Evolutionary conservation across 2,888 invertebrate genomes (phyloP).

Genomic region (Campoplex capitator): DNA sequence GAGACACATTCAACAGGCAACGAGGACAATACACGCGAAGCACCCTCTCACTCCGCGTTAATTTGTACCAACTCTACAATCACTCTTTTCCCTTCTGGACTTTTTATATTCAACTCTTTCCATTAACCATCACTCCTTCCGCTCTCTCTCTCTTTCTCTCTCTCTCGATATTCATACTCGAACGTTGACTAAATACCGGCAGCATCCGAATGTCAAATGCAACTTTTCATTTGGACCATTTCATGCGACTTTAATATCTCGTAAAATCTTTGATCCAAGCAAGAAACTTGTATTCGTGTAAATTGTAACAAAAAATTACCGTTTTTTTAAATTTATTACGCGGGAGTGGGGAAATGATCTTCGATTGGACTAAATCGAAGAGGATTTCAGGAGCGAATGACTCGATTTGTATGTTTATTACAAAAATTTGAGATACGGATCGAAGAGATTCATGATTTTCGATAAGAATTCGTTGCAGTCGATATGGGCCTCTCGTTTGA

Average conservation of each 20-base stretch:
- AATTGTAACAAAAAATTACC: no score
- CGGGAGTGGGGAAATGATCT: neutral
- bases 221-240: neutral
- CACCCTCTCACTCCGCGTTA: slow-evolving; percentile 80
- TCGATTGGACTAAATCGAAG: neutral
- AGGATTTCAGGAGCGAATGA: neutral
- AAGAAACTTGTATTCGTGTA: neutral
- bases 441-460: neutral
- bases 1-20: slow-evolving; percentile 50
- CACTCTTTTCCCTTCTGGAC: slow-evolving; percentile 57
- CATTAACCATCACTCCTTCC: slow-evolving; percentile 7
- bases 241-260: neutral
- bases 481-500: neutral
- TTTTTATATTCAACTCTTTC: slow-evolving; percentile 14
- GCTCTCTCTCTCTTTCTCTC: neutral
- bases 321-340: no score
- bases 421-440: neutral
- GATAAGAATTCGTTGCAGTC: neutral
- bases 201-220: neutral
- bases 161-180: neutral
- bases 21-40: slow-evolving; percentile 78
- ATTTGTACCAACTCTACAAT: slow-evolving; percentile 76
- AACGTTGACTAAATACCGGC: neutral
- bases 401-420: neutral
- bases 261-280: neutral